Evolutionary conservation across 1,140 invertebrate genomes (phyloP).

Genomic region (Helicoverpa armigera): DNA sequence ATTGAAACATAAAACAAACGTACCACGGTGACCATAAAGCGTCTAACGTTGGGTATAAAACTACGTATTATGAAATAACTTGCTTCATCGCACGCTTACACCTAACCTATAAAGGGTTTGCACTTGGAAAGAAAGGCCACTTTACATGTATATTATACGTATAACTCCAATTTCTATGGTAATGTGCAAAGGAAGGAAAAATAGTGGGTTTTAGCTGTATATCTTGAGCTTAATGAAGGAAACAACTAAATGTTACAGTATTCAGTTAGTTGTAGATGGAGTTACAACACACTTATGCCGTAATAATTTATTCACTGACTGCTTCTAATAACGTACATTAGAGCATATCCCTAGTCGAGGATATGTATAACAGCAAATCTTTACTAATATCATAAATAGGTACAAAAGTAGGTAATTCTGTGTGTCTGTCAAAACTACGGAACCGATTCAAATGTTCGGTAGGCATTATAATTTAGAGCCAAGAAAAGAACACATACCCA

Average conservation of each 20-base stretch:
- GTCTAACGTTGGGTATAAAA: constrained; percentile 29
- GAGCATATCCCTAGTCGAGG: no score
- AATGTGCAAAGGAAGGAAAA: constrained; percentile 10
- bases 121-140: constrained; percentile 18
- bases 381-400: no score
- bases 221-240: not conserved
- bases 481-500: no score
- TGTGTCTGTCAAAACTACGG: not conserved
- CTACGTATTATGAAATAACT: constrained; percentile 44
- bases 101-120: constrained; percentile 11
- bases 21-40: constrained; percentile 13
- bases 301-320: no score
- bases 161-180: constrained; percentile 35
- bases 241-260: constrained; percentile 2
- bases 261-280: not conserved
- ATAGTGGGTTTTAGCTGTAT: constrained; percentile 4
- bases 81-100: constrained; percentile 15
- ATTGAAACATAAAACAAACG: constrained; percentile 42
- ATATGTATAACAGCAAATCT: no score
- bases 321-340: no score
- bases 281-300: not conserved
- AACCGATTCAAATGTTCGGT: no score
- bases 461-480: no score
- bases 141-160: constrained; percentile 26
- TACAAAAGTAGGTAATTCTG: no score